Percentiles rank a stretch among this genome's conserved stretches.
These are phyloP conservation scores for Hylaeus anthracinus DNA, from an alignment of 1,140 invertebrate species.

Conservation along the genomic window DNA sequence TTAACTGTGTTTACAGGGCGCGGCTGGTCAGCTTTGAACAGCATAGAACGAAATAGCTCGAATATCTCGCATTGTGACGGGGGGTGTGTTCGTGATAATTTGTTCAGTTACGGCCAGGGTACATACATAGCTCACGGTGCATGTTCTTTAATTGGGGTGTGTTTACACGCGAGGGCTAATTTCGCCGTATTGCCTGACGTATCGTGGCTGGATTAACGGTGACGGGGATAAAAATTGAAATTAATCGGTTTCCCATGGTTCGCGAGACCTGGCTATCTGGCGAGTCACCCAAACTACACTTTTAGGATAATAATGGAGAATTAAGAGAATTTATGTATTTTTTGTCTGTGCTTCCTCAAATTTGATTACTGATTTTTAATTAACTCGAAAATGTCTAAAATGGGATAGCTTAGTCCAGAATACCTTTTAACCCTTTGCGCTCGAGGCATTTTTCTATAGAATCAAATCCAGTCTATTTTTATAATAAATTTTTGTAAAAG, in stretches of 20 bases:
- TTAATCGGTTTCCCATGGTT: slow-evolving; percentile 2
- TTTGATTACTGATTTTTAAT: too few species aligned
- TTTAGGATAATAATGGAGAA: too few species aligned
- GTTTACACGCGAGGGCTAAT: slow-evolving; percentile 39
- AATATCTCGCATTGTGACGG: slow-evolving; percentile 45
- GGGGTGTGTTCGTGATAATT: slow-evolving; percentile 48
- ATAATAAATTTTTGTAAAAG: too few species aligned
- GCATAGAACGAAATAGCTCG: slow-evolving; percentile 60
- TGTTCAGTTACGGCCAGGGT: slow-evolving; percentile 25
- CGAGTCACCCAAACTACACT: neutral
- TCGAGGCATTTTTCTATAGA: too few species aligned
- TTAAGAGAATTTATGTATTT: slow-evolving; percentile 7
- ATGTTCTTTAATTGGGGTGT: slow-evolving; percentile 47
- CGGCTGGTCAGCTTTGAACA: slow-evolving; percentile 49
- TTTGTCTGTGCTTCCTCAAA: neutral
- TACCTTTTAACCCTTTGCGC: too few species aligned
- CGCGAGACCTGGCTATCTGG: neutral
- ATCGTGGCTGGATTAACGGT: neutral
- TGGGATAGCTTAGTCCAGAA: too few species aligned
- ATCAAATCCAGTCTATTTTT: too few species aligned
- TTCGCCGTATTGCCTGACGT: slow-evolving; percentile 24
- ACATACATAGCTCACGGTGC: slow-evolving; percentile 41
- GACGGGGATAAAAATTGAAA: slow-evolving; percentile 8
- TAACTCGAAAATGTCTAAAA: too few species aligned
- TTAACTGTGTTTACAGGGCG: slow-evolving; percentile 59